Percentiles rank a stretch among this genome's conserved stretches.
Conservation (phyloP, 2,113 vertebrate species). For the Paedocypris sp. region DNA sequence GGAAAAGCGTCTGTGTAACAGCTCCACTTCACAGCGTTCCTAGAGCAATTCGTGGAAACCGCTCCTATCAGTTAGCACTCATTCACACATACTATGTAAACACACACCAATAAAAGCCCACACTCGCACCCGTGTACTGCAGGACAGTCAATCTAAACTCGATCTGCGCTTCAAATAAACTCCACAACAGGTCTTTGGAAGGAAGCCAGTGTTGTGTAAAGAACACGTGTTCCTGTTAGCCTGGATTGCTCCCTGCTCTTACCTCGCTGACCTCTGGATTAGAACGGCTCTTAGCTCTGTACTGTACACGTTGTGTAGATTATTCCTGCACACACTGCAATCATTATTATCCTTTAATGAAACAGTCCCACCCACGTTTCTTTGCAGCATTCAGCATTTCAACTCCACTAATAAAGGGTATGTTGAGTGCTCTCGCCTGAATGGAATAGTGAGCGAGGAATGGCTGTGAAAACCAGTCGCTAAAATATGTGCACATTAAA, state of each 20-base stretch:
- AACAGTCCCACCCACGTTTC: background rate
- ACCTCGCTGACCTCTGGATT: background rate
- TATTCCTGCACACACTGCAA: background rate
- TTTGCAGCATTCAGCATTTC: background rate
- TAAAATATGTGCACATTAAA: too few species aligned
- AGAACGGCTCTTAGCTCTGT: background rate
- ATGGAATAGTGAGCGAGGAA: too few species aligned
- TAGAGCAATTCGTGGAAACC: background rate
- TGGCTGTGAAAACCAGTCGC: too few species aligned
- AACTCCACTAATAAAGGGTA: background rate
- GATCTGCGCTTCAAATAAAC: conserved; percentile 6
- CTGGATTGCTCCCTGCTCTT: background rate
- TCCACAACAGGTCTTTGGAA: background rate
- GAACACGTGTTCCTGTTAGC: background rate
- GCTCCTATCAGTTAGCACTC: background rate
- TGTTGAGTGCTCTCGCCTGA: background rate
- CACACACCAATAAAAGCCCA: background rate
- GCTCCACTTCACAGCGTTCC: background rate
- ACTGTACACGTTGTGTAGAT: background rate
- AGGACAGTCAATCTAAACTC: conserved; percentile 1
- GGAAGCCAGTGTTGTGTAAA: background rate
- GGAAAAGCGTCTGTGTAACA: background rate
- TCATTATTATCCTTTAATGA: background rate
- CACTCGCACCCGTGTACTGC: background rate
- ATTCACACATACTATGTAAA: background rate